Percentiles rank a stretch among this genome's conserved stretches.
Conservation (phyloP, 2,113 vertebrate genomes). For the Mesembrinibis cayennensis region DNA sequence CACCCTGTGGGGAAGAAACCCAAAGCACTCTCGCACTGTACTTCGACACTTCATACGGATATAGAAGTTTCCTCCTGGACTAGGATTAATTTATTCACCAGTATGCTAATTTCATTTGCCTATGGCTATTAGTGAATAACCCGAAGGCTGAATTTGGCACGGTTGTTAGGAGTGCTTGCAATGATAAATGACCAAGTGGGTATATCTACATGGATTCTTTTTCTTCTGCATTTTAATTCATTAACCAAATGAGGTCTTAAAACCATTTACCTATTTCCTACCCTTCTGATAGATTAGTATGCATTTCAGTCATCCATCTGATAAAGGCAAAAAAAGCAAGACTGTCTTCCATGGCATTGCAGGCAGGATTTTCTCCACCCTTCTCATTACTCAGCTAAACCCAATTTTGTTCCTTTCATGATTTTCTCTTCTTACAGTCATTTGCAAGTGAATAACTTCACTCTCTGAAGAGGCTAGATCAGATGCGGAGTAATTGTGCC, state of each 20-base stretch:
- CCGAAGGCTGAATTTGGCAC: slow-evolving; percentile 36
- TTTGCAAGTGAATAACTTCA: slow-evolving; percentile 37
- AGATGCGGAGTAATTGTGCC: neutral
- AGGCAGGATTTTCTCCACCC: neutral
- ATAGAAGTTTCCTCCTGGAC: neutral
- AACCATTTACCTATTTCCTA: slow-evolving; percentile 47
- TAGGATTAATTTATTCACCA: slow-evolving; percentile 48
- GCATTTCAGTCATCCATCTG: slow-evolving; percentile 44
- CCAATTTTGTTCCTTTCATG: neutral
- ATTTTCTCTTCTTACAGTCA: neutral
- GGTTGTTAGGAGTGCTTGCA: neutral
- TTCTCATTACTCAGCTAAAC: slow-evolving; percentile 23
- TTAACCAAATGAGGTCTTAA: slow-evolving; percentile 67
- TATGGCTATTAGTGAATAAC: slow-evolving; percentile 55
- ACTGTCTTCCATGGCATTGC: neutral
- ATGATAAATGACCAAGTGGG: slow-evolving; percentile 56
- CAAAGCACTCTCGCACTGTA: neutral
- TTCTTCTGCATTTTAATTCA: slow-evolving; percentile 66
- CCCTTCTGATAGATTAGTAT: slow-evolving; percentile 46
- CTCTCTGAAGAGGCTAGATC: neutral
- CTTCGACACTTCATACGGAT: neutral
- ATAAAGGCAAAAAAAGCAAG: neutral
- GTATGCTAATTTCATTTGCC: slow-evolving; percentile 64
- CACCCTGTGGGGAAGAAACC: rapidly evolving
- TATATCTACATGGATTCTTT: slow-evolving; percentile 14